Conservation (phyloP, 2,113 vertebrate species). For the Neoarius graeffei region DNA sequence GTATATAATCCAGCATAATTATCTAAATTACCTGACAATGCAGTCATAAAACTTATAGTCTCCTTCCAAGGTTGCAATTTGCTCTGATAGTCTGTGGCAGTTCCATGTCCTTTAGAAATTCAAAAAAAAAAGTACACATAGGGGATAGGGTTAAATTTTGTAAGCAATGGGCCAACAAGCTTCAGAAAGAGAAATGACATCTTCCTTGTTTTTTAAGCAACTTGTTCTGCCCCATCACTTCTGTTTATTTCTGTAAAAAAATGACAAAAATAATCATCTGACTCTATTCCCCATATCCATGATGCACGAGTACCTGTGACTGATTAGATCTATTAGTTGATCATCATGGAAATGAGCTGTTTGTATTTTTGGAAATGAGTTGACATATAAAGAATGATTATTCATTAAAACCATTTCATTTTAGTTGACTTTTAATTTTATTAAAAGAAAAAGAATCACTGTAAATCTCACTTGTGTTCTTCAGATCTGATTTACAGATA, state of each 20-base stretch:
- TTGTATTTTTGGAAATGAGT: background rate
- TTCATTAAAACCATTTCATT: background rate
- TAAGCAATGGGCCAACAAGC: conserved; percentile 1
- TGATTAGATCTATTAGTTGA: background rate
- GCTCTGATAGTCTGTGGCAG: background rate
- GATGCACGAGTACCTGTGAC: background rate
- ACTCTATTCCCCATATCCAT: background rate
- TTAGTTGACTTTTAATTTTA: background rate
- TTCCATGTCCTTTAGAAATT: background rate
- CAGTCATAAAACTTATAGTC: background rate
- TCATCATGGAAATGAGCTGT: background rate
- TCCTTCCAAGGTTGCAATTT: background rate
- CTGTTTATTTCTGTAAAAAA: background rate
- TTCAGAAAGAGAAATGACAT: conserved; percentile 12
- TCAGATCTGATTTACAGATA: background rate
- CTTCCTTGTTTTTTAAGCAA: background rate
- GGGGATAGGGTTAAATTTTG: background rate
- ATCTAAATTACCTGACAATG: background rate
- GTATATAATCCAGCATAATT: background rate
- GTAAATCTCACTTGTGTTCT: background rate
- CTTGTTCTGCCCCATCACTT: background rate
- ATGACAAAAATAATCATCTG: background rate
- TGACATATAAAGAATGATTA: background rate
- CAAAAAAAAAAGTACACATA: background rate
- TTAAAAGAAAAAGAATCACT: background rate